Percentiles rank a stretch among this genome's conserved stretches.
These are phyloP conservation scores for Malaclemys terrapin DNA, from an alignment of 2,113 vertebrate genomes.

Conservation along the genomic window DNA sequence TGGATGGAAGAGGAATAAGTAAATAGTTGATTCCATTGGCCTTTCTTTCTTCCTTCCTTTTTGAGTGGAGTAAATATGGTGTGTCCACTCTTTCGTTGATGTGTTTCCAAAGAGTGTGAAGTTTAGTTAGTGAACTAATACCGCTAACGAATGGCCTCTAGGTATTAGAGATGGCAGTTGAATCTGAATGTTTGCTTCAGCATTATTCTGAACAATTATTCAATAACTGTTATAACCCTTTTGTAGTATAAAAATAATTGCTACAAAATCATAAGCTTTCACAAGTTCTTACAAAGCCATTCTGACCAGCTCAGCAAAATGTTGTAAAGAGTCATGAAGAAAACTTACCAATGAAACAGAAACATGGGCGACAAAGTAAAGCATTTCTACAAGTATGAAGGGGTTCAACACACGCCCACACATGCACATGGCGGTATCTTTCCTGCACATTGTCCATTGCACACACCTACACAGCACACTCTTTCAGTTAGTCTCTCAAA, in stretches of 20 bases:
- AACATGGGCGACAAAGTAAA: neutral
- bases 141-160: constrained; percentile 23
- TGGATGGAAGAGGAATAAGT: neutral
- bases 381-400: neutral
- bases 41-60: neutral
- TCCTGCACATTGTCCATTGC: neutral
- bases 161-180: neutral
- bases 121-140: constrained; percentile 42
- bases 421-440: neutral
- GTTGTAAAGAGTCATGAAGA: neutral
- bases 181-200: constrained; percentile 7
- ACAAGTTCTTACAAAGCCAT: constrained; percentile 23
- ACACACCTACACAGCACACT: neutral
- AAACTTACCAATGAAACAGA: neutral
- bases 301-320: constrained; percentile 31
- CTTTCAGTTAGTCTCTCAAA: neutral
- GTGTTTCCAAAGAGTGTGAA: constrained; percentile 47
- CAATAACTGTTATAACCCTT: constrained; percentile 40
- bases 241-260: constrained; percentile 68
- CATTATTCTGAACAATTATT: constrained; percentile 45
- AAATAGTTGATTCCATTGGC: neutral
- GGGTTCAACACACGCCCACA: neutral
- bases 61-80: neutral
- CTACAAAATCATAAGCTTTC: constrained; percentile 44
- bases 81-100: neutral